Evolutionary conservation across 2,113 vertebrate species (phyloP), one percentile per base, ranked within the genome.

Genomic region (Tapirus terrestris): DNA sequence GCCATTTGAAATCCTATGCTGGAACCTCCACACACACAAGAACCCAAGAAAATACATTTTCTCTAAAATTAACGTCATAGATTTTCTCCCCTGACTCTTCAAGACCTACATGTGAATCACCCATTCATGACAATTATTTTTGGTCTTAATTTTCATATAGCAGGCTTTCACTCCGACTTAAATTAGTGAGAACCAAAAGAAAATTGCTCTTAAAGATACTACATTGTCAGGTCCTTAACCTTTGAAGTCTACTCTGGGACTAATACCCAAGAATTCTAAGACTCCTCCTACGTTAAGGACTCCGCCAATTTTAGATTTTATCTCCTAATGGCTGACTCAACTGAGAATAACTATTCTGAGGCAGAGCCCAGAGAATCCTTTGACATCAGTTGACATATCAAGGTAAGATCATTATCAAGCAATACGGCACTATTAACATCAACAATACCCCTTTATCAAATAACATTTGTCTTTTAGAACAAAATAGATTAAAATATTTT

Each of bases 111-210:
- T 77, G 56, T 31, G 48, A 95, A 91, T 79, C 87, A 91, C 25
- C 33, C 45, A 61, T 51, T 88, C 56, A 65, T 51, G 23, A 79
- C 23, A 60, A 79, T 61, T 93, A 96, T 61, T 95, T 88, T 75
- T 63, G 79, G 58, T 95, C 80, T 96, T 95, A 65, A 92, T 90
- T 90, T 93, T 85, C 48, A 87, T 17, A 39, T 2, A 79, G 48
- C 23, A 91, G 56, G 70, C n/a, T 91, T 95, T 72, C 11, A 91
- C 29, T 93, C 25, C 75, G 81, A 93, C 39, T 63, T 91, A 93
- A 95, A 91, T 31, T 43, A 77, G n/a, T 88, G n/a, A 96, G 84
- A 91, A 83, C n/a, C 31, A 29, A 76, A 96, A 95, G 31, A 81
- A 90, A 94, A 94, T 20, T 97, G 43, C 23, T 96, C 79, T 89